Percentiles rank a stretch among this genome's conserved stretches.
These are phyloP conservation scores for Andrena hattorfiana DNA, from an alignment of 2,888 invertebrate genomes.

Conservation along the genomic window DNA sequence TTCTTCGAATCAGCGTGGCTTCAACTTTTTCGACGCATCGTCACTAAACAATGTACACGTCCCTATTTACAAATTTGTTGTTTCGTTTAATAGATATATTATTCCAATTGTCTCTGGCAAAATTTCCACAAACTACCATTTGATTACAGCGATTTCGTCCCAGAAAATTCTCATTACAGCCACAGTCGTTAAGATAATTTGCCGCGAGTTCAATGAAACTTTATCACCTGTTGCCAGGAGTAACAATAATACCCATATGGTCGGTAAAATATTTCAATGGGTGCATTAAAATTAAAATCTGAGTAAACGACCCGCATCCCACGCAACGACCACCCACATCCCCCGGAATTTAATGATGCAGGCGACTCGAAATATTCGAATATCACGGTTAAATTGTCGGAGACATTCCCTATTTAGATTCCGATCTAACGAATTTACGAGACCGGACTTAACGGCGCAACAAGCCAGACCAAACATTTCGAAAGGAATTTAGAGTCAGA, in stretches of 20 bases:
- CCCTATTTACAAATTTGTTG: not conserved
- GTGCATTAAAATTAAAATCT: constrained; percentile 2
- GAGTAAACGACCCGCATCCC: not conserved
- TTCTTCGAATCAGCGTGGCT: no score
- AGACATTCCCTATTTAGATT: not conserved
- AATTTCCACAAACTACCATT: not conserved
- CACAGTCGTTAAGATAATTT: constrained; percentile 7
- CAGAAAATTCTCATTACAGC: not conserved
- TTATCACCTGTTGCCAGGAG: constrained; percentile 19
- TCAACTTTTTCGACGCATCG: no score
- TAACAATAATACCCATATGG: constrained; percentile 17
- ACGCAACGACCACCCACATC: not conserved
- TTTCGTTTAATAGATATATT: not conserved
- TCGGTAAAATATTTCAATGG: constrained; percentile 29
- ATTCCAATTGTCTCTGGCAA: not conserved
- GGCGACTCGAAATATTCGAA: not conserved
- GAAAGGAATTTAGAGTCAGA: not conserved
- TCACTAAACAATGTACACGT: no score
- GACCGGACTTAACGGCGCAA: not conserved
- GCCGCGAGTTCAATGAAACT: constrained; percentile 16
- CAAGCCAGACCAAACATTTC: not conserved
- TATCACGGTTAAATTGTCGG: not conserved
- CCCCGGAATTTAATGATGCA: not conserved
- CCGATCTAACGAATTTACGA: not conserved
- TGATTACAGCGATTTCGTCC: not conserved